phyloP scores from a whole-genome alignment of 2,113 vertebrate genomes.

The Chiloscyllium plagiosum region DNA sequence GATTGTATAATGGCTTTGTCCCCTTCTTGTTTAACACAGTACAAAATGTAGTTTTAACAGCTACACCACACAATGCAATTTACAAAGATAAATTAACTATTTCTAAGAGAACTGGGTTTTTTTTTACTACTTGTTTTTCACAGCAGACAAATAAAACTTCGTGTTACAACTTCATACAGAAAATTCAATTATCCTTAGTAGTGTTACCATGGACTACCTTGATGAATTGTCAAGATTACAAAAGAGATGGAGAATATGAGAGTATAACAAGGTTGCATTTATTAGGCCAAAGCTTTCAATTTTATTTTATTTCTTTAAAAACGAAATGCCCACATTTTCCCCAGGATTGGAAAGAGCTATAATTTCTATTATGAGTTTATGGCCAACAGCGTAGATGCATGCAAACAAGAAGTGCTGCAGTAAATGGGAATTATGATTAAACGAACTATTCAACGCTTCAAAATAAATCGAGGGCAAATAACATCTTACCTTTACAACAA shows the following conservation, averaged over 20 bases:
- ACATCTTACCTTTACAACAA: constrained; percentile 68
- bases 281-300: constrained; percentile 26
- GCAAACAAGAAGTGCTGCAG: background rate
- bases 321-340: background rate
- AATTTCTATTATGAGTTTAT: background rate
- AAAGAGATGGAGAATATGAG: background rate
- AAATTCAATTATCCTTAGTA: background rate
- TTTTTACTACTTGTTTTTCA: background rate
- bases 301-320: background rate
- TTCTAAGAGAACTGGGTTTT: background rate
- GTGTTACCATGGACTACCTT: background rate
- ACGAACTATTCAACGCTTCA: background rate
- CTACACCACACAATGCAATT: background rate
- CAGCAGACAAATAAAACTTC: background rate
- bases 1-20: background rate
- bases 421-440: constrained; percentile 15
- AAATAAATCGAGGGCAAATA: constrained; percentile 14
- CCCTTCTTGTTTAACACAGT: background rate
- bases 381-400: background rate
- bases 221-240: constrained; percentile 17
- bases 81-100: background rate
- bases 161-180: background rate
- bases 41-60: background rate
- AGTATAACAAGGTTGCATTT: constrained; percentile 1
- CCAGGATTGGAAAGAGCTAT: background rate